Conservation (phyloP, 2,113 vertebrate species). For the Oxyura jamaicensis region DNA sequence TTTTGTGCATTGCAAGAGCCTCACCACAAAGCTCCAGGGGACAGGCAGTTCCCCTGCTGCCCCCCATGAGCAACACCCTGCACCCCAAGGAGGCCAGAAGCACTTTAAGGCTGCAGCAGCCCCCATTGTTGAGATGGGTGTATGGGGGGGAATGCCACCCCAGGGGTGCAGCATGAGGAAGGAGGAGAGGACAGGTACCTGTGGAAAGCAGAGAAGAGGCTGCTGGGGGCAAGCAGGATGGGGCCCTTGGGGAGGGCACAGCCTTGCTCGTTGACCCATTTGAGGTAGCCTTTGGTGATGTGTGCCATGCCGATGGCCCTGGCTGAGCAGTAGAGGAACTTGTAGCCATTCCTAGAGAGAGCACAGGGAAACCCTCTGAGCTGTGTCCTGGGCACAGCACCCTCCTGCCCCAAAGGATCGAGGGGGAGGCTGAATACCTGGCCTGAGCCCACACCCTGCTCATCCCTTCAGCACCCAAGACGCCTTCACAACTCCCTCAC, state of each 20-base stretch:
- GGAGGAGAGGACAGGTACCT: slow-evolving; percentile 74
- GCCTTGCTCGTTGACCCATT: slow-evolving; percentile 89
- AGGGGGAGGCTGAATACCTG: fast-evolving
- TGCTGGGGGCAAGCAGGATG: slow-evolving; percentile 92
- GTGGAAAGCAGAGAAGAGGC: slow-evolving; percentile 93
- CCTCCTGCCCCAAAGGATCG: neutral
- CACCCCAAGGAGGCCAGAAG: neutral
- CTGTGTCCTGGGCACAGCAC: neutral
- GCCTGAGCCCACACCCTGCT: neutral
- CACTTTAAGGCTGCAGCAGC: neutral
- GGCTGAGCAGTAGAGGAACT: slow-evolving; percentile 95
- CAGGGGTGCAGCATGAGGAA: neutral
- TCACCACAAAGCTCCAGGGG: neutral
- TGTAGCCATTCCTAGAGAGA: slow-evolving; percentile 90
- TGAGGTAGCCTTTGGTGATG: slow-evolving; percentile 91
- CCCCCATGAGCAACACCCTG: fast-evolving
- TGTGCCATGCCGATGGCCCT: slow-evolving; percentile 92
- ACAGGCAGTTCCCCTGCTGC: neutral
- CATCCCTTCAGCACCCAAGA: neutral
- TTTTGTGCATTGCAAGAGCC: neutral
- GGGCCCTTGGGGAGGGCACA: slow-evolving; percentile 89
- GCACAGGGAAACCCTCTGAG: neutral
- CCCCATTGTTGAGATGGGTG: neutral
- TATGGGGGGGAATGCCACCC: neutral
- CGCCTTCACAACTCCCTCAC: neutral